Evolutionary conservation across 2,888 invertebrate genomes (phyloP), one percentile per base, ranked within the genome.

Genomic region (Ptilodon capucinus): DNA sequence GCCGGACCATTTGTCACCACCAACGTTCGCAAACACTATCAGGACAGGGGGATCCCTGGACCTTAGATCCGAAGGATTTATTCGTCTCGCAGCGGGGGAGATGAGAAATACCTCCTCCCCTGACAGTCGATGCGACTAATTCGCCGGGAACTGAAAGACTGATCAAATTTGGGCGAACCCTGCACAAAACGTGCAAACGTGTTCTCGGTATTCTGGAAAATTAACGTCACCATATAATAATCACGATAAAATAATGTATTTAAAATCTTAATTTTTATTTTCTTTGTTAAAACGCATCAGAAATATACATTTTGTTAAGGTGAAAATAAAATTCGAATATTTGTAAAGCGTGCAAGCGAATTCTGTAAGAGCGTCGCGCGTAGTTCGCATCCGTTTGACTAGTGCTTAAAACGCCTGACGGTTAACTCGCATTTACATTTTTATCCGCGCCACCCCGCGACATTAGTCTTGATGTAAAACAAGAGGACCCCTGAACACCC

Each of bases 31-130:
- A 63, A 60, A 69, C 64, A 67, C 61, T 68, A 71, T 71, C 69
- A 45, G 50, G 57, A 63, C 52, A 48, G 51, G 55, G 51, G 43
- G 49, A 34, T 64, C 50, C 44, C 47, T 40, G 47, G 45, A 68
- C 69, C 57, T 68, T 72, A 73, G 77, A 78, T 78, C 71, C 65
- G 62, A 67, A 63, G 80, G 86, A 86, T 86, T 86, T 84, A 84
- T 85, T 70, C 70, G 61, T 68, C 35, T 47, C 55, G 25, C 72
- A 57, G 58, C 59, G 68, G 74, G 79, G 76, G 72, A 72, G 69
- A 77, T 74, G 77, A 75, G 66, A 74, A 65, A 75, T 74, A 69
- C 60, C 60, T 48, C 54, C 66, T 69, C 72, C 72, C 74, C 57
- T 64, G 71, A 68, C 75, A 64, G 62, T 65, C 55, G 44, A 59